A percentile compares a stretch with the other conserved stretches of the same genome.
Conservation (phyloP, 2,888 invertebrate genomes). For the Emmelina monodactyla region DNA sequence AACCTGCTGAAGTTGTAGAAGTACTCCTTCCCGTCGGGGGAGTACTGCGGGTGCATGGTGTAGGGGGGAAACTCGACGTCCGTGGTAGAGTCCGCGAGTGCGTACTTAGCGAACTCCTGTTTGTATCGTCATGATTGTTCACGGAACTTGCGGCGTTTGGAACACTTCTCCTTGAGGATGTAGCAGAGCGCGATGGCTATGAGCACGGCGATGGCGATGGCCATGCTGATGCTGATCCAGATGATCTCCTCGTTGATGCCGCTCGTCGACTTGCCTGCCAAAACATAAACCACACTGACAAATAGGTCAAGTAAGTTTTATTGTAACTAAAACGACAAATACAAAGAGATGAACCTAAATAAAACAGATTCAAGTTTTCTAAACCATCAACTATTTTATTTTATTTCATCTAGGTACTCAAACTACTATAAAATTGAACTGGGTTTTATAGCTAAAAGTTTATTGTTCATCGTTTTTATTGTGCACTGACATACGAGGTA, state of each 20-base stretch:
- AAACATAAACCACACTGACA: too few relatives aligned
- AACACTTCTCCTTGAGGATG: slow-evolving; percentile 81
- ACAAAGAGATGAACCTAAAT: too few relatives aligned
- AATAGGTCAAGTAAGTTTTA: too few relatives aligned
- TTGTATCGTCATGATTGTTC: slow-evolving; percentile 74
- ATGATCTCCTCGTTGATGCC: slow-evolving; percentile 89
- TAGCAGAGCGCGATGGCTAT: slow-evolving; percentile 86
- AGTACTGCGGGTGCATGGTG: slow-evolving; percentile 53
- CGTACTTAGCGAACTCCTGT: slow-evolving; percentile 56
- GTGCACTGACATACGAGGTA: too few relatives aligned
- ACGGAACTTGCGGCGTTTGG: slow-evolving; percentile 75
- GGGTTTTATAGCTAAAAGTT: too few relatives aligned
- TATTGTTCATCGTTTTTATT: too few relatives aligned
- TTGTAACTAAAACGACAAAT: too few relatives aligned
- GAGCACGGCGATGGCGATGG: slow-evolving; percentile 79
- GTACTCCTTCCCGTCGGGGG: slow-evolving; percentile 55
- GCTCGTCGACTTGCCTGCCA: slow-evolving; percentile 82
- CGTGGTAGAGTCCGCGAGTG: slow-evolving; percentile 47
- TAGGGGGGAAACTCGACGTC: slow-evolving; percentile 45
- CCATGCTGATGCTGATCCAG: slow-evolving; percentile 90
- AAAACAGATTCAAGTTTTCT: too few relatives aligned
- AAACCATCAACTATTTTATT: too few relatives aligned
- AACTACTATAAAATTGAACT: too few relatives aligned
- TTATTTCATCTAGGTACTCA: too few relatives aligned
- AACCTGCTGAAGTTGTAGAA: slow-evolving; percentile 58